Conservation (phyloP, 2,113 vertebrate genomes). For the Athene cunicularia region DNA sequence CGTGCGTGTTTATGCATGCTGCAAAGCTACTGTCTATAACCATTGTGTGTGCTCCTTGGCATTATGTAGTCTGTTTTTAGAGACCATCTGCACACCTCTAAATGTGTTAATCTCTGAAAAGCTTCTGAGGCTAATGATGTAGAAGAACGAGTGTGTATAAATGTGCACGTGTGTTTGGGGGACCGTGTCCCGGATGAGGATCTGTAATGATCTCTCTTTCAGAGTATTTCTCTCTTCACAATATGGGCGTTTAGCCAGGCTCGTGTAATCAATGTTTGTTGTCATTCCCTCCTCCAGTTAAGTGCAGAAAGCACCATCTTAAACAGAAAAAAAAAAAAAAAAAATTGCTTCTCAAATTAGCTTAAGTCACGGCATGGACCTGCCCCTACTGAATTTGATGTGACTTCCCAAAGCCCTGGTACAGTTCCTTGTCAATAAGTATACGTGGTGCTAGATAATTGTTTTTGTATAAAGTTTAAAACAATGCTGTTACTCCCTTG, state of each 20-base stretch:
- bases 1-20: neutral
- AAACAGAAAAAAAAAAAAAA: neutral
- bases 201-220: too few species aligned
- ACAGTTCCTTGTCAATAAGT: neutral
- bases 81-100: neutral
- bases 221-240: neutral
- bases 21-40: neutral
- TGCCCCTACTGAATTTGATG: neutral
- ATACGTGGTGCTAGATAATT: neutral
- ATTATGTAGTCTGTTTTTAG: neutral
- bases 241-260: neutral
- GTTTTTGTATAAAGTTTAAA: neutral
- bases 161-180: neutral
- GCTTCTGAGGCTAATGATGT: neutral
- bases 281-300: neutral
- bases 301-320: neutral
- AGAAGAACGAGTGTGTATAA: rapidly evolving
- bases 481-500: neutral
- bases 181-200: neutral
- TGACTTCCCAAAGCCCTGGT: neutral
- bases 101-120: neutral
- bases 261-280: neutral
- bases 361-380: neutral
- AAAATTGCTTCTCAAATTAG: neutral
- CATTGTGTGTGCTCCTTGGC: neutral